Percentiles rank a stretch among this genome's conserved stretches.
Evolutionary conservation across 2,113 vertebrate species (phyloP).

Genomic region (Pluvialis apricaria): DNA sequence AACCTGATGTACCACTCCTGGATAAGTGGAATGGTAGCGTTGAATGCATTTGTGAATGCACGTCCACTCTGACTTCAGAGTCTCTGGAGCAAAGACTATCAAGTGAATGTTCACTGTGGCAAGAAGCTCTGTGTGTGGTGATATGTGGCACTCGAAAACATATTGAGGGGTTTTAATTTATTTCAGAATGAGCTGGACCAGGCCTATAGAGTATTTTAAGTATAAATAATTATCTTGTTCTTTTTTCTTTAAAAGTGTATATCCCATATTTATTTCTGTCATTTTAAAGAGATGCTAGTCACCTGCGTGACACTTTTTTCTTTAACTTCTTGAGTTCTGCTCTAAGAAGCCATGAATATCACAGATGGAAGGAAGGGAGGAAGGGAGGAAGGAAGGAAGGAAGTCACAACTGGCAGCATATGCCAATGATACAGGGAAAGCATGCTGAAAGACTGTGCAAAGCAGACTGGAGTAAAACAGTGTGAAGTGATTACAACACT

Average conservation of each 20-base stretch:
- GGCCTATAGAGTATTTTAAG: background rate
- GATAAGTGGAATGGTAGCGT: background rate
- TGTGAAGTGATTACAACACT: background rate
- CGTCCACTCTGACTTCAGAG: background rate
- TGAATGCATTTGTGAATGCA: background rate
- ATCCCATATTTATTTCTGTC: background rate
- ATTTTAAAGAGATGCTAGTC: background rate
- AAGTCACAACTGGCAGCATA: background rate
- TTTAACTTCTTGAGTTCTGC: background rate
- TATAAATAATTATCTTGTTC: background rate
- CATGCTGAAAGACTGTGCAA: background rate
- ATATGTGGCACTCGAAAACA: background rate
- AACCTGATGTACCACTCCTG: rapidly evolving
- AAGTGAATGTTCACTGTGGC: background rate
- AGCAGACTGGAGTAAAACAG: background rate
- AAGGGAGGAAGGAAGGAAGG: too few species aligned
- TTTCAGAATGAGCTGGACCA: background rate
- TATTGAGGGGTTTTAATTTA: background rate
- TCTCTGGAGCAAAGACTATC: background rate
- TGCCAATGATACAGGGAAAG: background rate
- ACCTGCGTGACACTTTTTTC: background rate
- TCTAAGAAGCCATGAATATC: background rate
- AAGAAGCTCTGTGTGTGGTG: background rate
- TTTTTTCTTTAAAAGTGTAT: background rate
- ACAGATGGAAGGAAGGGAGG: background rate